These are phyloP conservation scores for Gymnopithys bicolor DNA, from an alignment of 2,797 vertebrate genomes.

Conservation along the genomic window DNA sequence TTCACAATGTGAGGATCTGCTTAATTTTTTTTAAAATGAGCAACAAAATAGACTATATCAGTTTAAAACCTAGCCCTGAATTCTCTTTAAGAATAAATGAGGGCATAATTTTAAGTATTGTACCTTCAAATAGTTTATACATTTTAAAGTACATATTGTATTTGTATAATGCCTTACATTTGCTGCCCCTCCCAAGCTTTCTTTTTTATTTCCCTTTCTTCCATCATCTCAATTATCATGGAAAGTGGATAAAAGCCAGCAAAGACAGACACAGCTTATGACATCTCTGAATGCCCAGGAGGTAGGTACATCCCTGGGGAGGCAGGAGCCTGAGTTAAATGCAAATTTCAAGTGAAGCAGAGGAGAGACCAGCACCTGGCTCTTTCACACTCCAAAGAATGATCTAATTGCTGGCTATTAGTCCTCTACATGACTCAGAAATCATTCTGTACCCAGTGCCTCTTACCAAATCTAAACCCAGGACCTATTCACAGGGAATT, in stretches of 20 bases:
- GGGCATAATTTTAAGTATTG: not conserved
- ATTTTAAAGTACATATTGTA: not conserved
- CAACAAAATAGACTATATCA: not conserved
- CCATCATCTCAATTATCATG: constrained; percentile 1
- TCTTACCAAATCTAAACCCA: not conserved
- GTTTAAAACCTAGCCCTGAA: not conserved
- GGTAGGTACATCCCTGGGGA: not conserved
- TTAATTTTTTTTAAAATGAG: not conserved
- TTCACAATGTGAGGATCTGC: not conserved
- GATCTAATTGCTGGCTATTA: constrained; percentile 26
- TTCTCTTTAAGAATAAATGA: not conserved
- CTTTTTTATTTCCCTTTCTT: not conserved
- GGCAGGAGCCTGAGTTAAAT: not conserved
- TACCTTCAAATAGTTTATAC: not conserved
- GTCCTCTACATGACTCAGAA: not conserved
- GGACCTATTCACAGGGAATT: not conserved
- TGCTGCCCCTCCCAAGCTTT: not conserved
- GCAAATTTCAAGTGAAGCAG: not conserved
- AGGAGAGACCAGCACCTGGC: constrained; percentile 22
- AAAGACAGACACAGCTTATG: not conserved
- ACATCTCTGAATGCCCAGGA: not conserved
- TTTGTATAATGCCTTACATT: not conserved
- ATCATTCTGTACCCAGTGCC: not conserved
- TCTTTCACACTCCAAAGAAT: not conserved
- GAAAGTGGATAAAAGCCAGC: not conserved